Base-by-base conservation (phyloP, 2,113 vertebrate genomes). In the Emydocephalus ijimae region DNA sequence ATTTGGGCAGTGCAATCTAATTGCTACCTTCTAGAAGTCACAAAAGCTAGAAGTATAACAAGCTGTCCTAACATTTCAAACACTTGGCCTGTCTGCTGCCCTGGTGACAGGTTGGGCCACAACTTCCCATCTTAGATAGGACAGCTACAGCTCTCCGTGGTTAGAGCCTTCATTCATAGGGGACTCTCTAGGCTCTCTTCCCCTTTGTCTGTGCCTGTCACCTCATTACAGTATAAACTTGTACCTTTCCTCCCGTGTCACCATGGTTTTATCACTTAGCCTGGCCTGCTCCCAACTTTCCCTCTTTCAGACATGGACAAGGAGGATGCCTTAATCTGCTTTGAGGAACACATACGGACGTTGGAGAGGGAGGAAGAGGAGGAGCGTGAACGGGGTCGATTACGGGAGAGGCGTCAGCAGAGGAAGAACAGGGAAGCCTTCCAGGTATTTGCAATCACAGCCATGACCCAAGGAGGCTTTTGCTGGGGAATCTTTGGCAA, bases 341-440 rank as follows among this genome's bases (percentile, higher is more conserved):
- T 98, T 93, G 97, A 98, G 95, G 97, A 98, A 91, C 97, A 98
- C 45, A 98, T 98, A 91, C 96, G 97, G 92, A 96, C 97, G 43
- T 94, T 98, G 94, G 97, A 98, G 92, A 97, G 96, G 92, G 97
- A 98, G 54, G 97, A 98, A 87, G 96, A 96, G 81, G 97, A 98
- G 57, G 97, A 98, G 56, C 96, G 97, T 29, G 97, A 98, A 81
- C 94, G 95, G n/a, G 94, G 95, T n/a, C 95, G 97, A 39, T 95
- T 98, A 39, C 94, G 97, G 48, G 97, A 98, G 50, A 95, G 97
- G 64, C 97, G 97, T 12, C 97, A 97, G 94, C 97, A 98, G n/a
- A 97, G 97, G 94, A 98, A 98, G 95, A 98, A 98, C 94, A 94
- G 97, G 86, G 97, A 98, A 89, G 96, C 97, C 57, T 98, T 98